These are phyloP conservation scores for Drosophila acutilabella DNA, from an alignment of 2,888 invertebrate species.

Conservation along the genomic window DNA sequence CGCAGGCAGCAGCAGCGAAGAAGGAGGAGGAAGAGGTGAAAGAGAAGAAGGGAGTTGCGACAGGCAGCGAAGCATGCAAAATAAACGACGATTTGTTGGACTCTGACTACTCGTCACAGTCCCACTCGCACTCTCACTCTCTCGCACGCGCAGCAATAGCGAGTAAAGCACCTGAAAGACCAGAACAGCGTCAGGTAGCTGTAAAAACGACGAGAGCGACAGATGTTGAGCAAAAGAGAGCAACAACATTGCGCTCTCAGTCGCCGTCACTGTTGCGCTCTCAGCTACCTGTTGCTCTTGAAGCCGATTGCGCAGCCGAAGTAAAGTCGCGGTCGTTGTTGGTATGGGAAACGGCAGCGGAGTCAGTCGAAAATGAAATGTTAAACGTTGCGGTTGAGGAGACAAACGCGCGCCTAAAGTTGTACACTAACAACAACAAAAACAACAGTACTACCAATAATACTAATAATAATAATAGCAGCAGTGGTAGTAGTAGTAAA, in stretches of 20 bases:
- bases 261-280: conserved; percentile 32
- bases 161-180: conserved; percentile 76
- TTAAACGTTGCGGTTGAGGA: conserved; percentile 81
- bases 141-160: conserved; percentile 31
- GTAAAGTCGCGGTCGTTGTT: conserved; percentile 52
- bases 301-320: conserved; percentile 72
- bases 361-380: conserved; percentile 83
- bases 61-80: conserved; percentile 74
- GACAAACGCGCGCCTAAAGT: conserved; percentile 62
- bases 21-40: neutral
- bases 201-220: conserved; percentile 41
- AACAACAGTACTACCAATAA: conserved; percentile 32
- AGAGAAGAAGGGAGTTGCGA: conserved; percentile 4
- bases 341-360: conserved; percentile 39
- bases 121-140: conserved; percentile 67
- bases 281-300: conserved; percentile 59
- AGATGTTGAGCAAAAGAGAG: conserved; percentile 29
- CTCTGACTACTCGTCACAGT: conserved; percentile 57
- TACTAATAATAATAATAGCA: conserved; percentile 38
- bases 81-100: conserved; percentile 65
- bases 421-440: conserved; percentile 50
- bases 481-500: conserved; percentile 25
- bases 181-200: conserved; percentile 42
- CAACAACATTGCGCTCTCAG: conserved; percentile 3
- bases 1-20: conserved; percentile 20